Evolutionary conservation across 2,113 vertebrate species (phyloP).

Genomic region (Delphinapterus leucas): DNA sequence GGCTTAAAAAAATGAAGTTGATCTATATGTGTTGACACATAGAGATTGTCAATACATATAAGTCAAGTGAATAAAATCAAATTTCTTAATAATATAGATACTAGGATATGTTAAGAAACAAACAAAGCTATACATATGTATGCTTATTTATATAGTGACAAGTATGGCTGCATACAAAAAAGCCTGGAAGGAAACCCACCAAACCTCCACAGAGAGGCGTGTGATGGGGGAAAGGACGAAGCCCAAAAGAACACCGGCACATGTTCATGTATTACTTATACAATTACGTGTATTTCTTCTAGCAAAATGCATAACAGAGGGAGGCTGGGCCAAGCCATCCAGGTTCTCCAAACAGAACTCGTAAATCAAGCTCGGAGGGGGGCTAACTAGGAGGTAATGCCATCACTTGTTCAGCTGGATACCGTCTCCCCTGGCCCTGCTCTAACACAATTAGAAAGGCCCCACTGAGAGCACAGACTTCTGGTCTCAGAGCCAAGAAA

Average conservation of each 20-base stretch:
- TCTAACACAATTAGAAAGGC: constrained; percentile 33
- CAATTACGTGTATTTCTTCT: neutral
- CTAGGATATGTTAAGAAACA: neutral
- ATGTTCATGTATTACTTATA: neutral
- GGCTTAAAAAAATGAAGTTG: constrained; percentile 8
- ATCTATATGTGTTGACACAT: neutral
- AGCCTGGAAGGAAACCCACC: neutral
- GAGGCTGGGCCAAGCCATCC: neutral
- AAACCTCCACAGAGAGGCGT: neutral
- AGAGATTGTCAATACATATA: neutral
- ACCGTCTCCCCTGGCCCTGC: neutral
- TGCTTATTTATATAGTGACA: neutral
- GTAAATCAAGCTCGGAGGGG: neutral
- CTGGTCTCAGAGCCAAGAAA: constrained; percentile 53
- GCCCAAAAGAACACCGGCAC: neutral
- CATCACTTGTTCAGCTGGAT: neutral
- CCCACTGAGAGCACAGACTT: neutral
- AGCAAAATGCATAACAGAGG: neutral
- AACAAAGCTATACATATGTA: neutral
- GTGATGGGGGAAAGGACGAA: neutral
- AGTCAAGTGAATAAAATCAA: neutral
- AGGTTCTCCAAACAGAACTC: neutral
- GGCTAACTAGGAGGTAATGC: neutral
- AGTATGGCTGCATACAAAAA: neutral
- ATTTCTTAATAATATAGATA: neutral